Conservation (phyloP, 1,140 invertebrate genomes). For the Planococcus citri region DNA sequence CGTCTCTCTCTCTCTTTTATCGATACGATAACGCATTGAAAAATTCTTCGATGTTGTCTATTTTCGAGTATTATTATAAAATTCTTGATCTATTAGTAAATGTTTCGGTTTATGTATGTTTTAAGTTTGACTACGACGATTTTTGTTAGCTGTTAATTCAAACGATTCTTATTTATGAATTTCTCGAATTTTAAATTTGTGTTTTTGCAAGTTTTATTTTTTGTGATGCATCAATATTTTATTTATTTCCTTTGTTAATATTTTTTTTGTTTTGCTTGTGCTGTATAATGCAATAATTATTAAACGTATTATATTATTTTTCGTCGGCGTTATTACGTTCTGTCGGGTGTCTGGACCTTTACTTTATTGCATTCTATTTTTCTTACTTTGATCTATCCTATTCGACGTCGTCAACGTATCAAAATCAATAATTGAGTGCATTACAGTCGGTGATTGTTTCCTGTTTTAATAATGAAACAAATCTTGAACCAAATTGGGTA, state of each 20-base stretch:
- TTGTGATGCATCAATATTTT: constrained; percentile 7
- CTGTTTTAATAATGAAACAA: too few species aligned
- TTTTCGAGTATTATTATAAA: background rate
- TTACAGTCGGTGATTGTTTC: too few species aligned
- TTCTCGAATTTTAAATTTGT: background rate
- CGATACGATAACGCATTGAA: too few species aligned
- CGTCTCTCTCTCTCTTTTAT: too few species aligned
- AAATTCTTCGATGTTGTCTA: too few species aligned
- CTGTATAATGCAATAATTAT: constrained; percentile 2
- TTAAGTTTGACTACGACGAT: too few species aligned
- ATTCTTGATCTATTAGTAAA: background rate
- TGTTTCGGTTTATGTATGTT: background rate
- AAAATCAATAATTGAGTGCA: too few species aligned
- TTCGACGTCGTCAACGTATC: too few species aligned
- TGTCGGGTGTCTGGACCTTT: too few species aligned
- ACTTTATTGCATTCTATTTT: too few species aligned
- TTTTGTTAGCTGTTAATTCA: background rate
- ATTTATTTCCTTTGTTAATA: constrained; percentile 3
- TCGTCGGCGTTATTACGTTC: background rate
- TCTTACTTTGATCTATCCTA: too few species aligned
- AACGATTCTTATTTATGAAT: background rate
- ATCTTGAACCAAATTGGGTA: too few species aligned
- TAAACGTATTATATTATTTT: background rate
- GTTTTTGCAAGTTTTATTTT: background rate
- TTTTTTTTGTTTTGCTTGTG: constrained; percentile 7